Evolutionary conservation across 2,797 vertebrate genomes (phyloP).

Genomic region (Tachyglossus aculeatus): DNA sequence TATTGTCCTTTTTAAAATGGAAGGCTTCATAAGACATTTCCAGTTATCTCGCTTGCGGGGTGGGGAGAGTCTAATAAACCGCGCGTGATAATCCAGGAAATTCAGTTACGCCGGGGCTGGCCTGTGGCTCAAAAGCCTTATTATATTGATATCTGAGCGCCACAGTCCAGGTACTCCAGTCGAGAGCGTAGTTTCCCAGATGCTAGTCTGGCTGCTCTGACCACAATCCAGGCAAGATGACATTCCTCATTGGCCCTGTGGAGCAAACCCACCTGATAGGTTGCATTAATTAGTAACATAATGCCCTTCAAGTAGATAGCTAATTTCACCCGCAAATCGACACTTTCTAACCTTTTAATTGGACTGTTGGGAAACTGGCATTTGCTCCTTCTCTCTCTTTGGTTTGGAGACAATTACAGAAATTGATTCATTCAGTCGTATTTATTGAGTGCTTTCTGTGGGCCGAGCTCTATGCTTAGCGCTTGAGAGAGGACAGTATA

Average conservation of each 20-base stretch:
- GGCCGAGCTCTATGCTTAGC: too few relatives aligned
- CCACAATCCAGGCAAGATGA: neutral
- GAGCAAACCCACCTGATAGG: constrained; percentile 13
- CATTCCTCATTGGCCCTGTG: neutral
- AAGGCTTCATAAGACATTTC: neutral
- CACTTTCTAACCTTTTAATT: neutral
- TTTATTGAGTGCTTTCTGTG: too few relatives aligned
- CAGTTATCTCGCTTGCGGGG: neutral
- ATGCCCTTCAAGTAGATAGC: neutral
- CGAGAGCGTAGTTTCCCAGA: neutral
- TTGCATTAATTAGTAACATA: neutral
- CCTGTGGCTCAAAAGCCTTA: neutral
- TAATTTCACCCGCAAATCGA: neutral
- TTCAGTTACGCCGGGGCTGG: constrained; percentile 14
- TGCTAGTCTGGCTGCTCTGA: neutral
- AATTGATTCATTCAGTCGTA: too few relatives aligned
- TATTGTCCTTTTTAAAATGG: neutral
- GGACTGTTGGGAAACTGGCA: neutral
- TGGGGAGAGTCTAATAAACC: neutral
- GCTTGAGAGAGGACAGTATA: too few relatives aligned
- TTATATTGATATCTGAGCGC: neutral
- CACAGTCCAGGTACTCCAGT: neutral
- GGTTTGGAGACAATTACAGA: too few relatives aligned
- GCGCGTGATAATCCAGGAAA: neutral
- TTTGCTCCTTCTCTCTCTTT: neutral